A percentile compares a stretch with the other conserved stretches of the same genome.
Evolutionary conservation across 2,888 invertebrate genomes (phyloP).

Genomic region (Cheilosia soror): DNA sequence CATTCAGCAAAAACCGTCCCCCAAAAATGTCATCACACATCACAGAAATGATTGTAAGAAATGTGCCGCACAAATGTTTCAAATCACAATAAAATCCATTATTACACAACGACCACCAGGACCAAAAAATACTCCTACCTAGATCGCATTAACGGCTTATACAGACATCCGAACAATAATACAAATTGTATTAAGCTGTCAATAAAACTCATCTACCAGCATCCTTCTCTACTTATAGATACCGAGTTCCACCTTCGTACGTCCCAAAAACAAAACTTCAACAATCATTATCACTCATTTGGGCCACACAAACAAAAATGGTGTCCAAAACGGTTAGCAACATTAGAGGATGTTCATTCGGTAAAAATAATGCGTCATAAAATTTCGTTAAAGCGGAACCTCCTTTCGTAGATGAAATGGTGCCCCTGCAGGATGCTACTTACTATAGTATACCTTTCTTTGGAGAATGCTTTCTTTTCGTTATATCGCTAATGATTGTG

Average conservation of each 20-base stretch:
- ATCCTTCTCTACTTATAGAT: constrained; percentile 1
- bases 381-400: constrained; percentile 53
- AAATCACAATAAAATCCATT: constrained; percentile 31
- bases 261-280: constrained; percentile 29
- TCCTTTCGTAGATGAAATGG: not conserved
- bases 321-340: constrained; percentile 35
- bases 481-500: constrained; percentile 9
- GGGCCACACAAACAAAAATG: constrained; percentile 10
- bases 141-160: not conserved
- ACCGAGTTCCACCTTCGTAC: constrained; percentile 1
- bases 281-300: constrained; percentile 46
- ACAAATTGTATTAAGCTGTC: constrained; percentile 23
- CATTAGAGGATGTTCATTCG: constrained; percentile 23
- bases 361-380: constrained; percentile 48
- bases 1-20: constrained; percentile 8
- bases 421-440: not conserved
- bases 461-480: not conserved
- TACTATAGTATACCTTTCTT: not conserved
- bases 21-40: constrained; percentile 40
- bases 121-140: not conserved
- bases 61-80: constrained; percentile 20
- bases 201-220: constrained; percentile 30
- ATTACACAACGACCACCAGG: not conserved
- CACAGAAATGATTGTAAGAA: constrained; percentile 25
- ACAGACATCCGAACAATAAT: constrained; percentile 29